Percentiles rank a stretch among this genome's conserved stretches.
Conservation (phyloP, 2,888 invertebrate species). For the Meiosimyza platycephala region DNA sequence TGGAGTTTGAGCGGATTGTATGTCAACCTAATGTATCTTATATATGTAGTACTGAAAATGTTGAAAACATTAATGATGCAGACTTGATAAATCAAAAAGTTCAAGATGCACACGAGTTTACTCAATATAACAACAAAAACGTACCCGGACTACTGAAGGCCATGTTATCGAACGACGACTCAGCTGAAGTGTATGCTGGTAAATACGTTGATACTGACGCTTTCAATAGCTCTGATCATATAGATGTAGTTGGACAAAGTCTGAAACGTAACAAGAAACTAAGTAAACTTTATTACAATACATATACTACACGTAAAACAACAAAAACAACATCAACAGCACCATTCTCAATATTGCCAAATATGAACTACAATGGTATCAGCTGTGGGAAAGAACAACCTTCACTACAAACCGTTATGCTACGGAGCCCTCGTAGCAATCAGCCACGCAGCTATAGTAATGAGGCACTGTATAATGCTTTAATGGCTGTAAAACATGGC, state of each 20-base stretch:
- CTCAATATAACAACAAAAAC: neutral
- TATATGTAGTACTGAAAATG: constrained; percentile 25
- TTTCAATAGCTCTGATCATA: neutral
- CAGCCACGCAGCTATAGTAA: constrained; percentile 54
- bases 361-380: neutral
- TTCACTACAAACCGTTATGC: constrained; percentile 46
- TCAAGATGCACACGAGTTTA: neutral
- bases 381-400: constrained; percentile 32
- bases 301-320: neutral
- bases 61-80: neutral
- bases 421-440: constrained; percentile 52
- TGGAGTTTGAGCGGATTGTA: constrained; percentile 40
- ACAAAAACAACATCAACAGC: neutral
- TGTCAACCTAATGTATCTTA: constrained; percentile 42
- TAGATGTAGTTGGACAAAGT: neutral
- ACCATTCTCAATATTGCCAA: neutral
- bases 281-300: constrained; percentile 13
- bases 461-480: constrained; percentile 71
- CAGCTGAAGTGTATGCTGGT: neutral
- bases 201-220: neutral
- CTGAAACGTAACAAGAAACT: constrained; percentile 8
- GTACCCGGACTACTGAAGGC: constrained; percentile 1
- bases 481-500: constrained; percentile 73
- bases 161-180: neutral
- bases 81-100: too few relatives aligned